A percentile compares a stretch with the other conserved stretches of the same genome.
Evolutionary conservation across 2,113 vertebrate genomes (phyloP).

Genomic region (Dinomys branickii): DNA sequence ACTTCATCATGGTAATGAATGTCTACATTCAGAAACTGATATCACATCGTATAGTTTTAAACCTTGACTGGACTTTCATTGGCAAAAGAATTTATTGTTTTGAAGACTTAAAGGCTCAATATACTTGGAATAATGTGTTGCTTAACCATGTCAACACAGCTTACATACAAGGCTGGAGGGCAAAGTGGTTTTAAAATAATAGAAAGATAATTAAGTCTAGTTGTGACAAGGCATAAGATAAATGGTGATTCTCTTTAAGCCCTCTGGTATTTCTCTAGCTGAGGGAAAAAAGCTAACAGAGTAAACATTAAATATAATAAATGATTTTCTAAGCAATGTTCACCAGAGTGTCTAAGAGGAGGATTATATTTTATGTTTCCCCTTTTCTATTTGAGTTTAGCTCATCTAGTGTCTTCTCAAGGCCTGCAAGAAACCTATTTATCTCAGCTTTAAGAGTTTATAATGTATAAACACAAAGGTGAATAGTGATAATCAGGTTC

Average conservation of each 20-base stretch:
- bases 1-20: conserved; percentile 47
- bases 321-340: neutral
- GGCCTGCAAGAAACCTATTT: neutral
- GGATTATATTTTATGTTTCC: neutral
- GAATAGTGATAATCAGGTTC: neutral
- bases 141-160: conserved; percentile 80
- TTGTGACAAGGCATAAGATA: conserved; percentile 76
- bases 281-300: conserved; percentile 9
- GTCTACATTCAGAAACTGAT: conserved; percentile 53
- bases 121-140: conserved; percentile 68
- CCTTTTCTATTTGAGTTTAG: neutral
- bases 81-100: conserved; percentile 74
- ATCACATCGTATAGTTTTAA: conserved; percentile 67
- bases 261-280: conserved; percentile 55
- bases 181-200: conserved; percentile 77
- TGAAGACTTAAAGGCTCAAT: conserved; percentile 76
- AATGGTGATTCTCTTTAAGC: conserved; percentile 73
- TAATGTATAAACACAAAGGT: neutral
- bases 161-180: conserved; percentile 73
- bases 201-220: conserved; percentile 81
- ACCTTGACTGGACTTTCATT: conserved; percentile 66
- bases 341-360: neutral
- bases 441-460: neutral
- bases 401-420: neutral
- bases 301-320: conserved; percentile 64